Evolutionary conservation across 2,888 invertebrate genomes (phyloP).

Genomic region (Mesochorus sp.): DNA sequence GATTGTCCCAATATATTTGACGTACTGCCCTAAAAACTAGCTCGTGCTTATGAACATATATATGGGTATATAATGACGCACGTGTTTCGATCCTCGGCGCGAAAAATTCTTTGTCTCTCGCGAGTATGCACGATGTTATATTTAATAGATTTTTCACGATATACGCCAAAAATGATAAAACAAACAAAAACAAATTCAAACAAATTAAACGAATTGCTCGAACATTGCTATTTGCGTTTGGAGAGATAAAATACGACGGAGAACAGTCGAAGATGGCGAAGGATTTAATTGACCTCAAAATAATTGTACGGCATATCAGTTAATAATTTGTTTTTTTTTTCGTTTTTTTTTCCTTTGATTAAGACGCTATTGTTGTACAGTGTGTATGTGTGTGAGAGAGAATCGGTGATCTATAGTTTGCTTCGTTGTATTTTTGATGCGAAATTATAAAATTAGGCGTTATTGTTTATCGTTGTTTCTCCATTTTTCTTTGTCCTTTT

Average conservation of each 20-base stretch:
- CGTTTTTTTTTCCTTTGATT: neutral
- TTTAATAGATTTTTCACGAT: constrained; percentile 49
- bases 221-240: constrained; percentile 9
- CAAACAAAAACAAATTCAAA: neutral
- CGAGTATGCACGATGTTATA: constrained; percentile 20
- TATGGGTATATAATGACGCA: constrained; percentile 1
- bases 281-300: constrained; percentile 23
- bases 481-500: neutral
- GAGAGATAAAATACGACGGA: neutral
- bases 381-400: constrained; percentile 18
- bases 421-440: neutral
- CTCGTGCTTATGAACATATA: constrained; percentile 7
- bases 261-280: neutral
- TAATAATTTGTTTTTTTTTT: constrained; percentile 39
- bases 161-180: neutral
- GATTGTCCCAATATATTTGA: neutral
- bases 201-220: neutral
- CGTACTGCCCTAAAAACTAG: constrained; percentile 18
- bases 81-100: constrained; percentile 5
- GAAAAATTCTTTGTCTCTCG: constrained; percentile 14
- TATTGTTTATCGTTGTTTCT: neutral
- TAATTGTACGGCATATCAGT: constrained; percentile 53
- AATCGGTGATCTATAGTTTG: neutral
- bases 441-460: neutral
- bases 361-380: constrained; percentile 7